Base-by-base conservation (phyloP, 2,113 vertebrate species). In the Lichenostomus cassidix region DNA sequence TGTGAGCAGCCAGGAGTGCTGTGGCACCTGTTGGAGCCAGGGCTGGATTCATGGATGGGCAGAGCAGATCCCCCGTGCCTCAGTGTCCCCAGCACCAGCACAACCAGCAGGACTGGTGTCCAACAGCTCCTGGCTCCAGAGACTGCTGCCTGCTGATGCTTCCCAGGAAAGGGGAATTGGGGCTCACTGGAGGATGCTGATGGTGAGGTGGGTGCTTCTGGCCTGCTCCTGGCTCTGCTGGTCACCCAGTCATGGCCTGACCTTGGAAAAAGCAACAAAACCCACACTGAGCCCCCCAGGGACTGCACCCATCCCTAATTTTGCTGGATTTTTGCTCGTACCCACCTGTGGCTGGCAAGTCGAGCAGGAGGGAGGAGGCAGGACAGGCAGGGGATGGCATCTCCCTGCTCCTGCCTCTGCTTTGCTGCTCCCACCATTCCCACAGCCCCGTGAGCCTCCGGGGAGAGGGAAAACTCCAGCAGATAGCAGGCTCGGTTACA, bases 401-500 rank as follows among this genome's bases (percentile, higher is more conserved):
- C 24, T 22, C 44, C 19, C 46, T 41, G 37, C 69, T 88, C 31
- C 73, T 8, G 20, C 1, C 52, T 46, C 70, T 0, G 0, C 3
- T 35, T 53, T 44, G 67, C 75, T 75, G 73, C 63, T 68, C 52
- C 41, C 17, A 2, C 41, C 4, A 2, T 58, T 37, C 83, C 90
- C n/a, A 1, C 53, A 52, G 53, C 62, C 69, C 86, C 27, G 3
- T 2, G 7, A 50, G 29, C 81, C 59, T 12, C 11, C 0, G 15
- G 37, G 83, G 55, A 55, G 93, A 56, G 64, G 65, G 67, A 39
- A 86, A 52, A 74, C 77, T 78, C 90, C 21, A 23, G 76, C 65
- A 94, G 93, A 94, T 87, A 91, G 28, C 73, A 83, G 94, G 91
- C 47, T 97, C 77, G 2, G 4, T 96, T 88, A 87, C 94, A 88